These are phyloP conservation scores for Orthosia cruda DNA, from an alignment of 2,888 invertebrate species.

Conservation along the genomic window DNA sequence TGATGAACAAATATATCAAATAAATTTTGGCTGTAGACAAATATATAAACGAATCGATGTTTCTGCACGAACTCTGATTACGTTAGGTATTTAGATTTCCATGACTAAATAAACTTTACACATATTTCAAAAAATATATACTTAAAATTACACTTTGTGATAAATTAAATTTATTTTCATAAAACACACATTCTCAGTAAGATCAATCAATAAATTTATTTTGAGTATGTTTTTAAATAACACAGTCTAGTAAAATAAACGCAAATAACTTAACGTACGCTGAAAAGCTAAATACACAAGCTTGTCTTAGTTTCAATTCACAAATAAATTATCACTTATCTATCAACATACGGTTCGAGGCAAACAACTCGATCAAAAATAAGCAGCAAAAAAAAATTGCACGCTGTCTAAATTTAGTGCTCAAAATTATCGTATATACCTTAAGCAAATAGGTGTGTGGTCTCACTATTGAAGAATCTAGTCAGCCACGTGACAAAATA, in stretches of 20 bases:
- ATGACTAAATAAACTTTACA: not conserved
- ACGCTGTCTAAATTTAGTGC: not conserved
- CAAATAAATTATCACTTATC: slow-evolving; percentile 18
- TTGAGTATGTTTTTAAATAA: not conserved
- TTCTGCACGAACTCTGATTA: not conserved
- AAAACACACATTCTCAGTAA: no score
- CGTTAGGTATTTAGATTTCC: not conserved
- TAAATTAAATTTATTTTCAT: no score
- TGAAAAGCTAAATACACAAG: not conserved
- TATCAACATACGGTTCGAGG: slow-evolving; percentile 15
- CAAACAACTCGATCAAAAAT: not conserved
- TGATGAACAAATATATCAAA: slow-evolving; percentile 8
- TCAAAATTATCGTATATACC: slow-evolving; percentile 26
- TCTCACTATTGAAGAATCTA: slow-evolving; percentile 36
- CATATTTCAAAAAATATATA: not conserved
- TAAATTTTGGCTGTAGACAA: not conserved
- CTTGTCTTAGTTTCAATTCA: slow-evolving; percentile 6
- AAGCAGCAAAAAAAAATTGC: not conserved
- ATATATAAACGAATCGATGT: not conserved
- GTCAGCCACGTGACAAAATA: slow-evolving; percentile 32
- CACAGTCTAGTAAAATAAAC: not conserved
- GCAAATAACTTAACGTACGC: not conserved
- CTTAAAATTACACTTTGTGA: no score
- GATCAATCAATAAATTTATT: no score
- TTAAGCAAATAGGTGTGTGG: slow-evolving; percentile 55